Conservation (phyloP, 1,140 invertebrate species). For the Belonocnema kinseyi region DNA sequence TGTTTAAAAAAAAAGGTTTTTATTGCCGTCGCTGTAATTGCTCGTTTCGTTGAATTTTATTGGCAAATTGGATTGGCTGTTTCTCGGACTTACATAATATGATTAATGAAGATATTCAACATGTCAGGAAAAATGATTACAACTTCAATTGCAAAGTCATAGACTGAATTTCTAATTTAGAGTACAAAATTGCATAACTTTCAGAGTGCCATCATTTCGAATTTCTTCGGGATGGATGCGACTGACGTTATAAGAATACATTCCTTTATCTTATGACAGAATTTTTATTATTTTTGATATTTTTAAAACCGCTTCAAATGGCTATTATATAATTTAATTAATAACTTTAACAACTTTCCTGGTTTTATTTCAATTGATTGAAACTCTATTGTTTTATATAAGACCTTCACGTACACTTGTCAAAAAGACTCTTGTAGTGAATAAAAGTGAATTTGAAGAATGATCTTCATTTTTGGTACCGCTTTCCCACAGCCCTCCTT, state of each 20-base stretch:
- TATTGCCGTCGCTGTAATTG: constrained; percentile 24
- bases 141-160: neutral
- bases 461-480: neutral
- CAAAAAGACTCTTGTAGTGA: no score
- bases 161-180: neutral
- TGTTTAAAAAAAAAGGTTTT: constrained; percentile 16
- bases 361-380: no score
- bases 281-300: no score
- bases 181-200: neutral
- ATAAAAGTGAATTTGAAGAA: neutral
- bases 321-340: no score
- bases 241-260: no score
- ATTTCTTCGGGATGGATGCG: no score
- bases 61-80: neutral
- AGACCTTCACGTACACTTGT: no score
- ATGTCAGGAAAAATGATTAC: neutral
- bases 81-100: neutral
- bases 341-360: no score
- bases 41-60: constrained; percentile 2
- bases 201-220: neutral
- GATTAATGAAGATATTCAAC: neutral
- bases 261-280: no score
- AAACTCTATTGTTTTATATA: no score
- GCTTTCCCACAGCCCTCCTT: neutral
- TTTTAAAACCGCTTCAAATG: no score